Evolutionary conservation across 1,140 invertebrate species (phyloP), one percentile per base, ranked within the genome.

Genomic region (Calosoma granatense): DNA sequence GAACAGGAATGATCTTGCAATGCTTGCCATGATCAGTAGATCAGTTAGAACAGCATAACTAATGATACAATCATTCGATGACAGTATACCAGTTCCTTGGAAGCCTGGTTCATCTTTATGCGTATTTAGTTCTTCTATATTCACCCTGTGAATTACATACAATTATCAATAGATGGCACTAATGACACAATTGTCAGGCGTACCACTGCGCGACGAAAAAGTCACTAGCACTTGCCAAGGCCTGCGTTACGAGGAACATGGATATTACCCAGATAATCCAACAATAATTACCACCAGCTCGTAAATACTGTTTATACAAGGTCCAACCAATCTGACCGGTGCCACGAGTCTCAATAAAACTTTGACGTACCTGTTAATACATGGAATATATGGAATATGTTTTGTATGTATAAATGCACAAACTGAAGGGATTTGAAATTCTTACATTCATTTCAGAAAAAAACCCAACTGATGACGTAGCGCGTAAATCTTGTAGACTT

Each of bases 1-100:
- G 70, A 92, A 93, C 2, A 79, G 65, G 21, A 83, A 76, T 1
- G 85, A 87, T 47, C 86, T 72, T 0, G 75, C 51, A 0, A 84
- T 70, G 0, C 62, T 69, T 1, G 73, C 52, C 0, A 70, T 2
- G 14, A 75, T 72, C 21, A 76, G 63, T 0, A 63, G 62, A 0
- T 63, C 6, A 1, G 76, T 64, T 2, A 76, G 68, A 2, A 59
- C 66, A 0, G 67, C 61, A 53, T 76, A 78, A 22, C 75, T 64
- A 20, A 71, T 73, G 0, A 76, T 55, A 20, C n/a, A 22, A 12
- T 22, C 39, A 15, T 55, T n/a, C 14, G 4, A 30, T 30, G 26
- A 30, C 14, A 4, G 4, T 4, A 30, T 30, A 6, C 26, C 4
- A 6, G 14, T 30, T 30, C 26, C n/a, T n/a, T n/a, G n/a, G 14